These are phyloP conservation scores for Sarotherodon lohbergeri DNA, from an alignment of 2,113 vertebrate species.

Conservation along the genomic window DNA sequence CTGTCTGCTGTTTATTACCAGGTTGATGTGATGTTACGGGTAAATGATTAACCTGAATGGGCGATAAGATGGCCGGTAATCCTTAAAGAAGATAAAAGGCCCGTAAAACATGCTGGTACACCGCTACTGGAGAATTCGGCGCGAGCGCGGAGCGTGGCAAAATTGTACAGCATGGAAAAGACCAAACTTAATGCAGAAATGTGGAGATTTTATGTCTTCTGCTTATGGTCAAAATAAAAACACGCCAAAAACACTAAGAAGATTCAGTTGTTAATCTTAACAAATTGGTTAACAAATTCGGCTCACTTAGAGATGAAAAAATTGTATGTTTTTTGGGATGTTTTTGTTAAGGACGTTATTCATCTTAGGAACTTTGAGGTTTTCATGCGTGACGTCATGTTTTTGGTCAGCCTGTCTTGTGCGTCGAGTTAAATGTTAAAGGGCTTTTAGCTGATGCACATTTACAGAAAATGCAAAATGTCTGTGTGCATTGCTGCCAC, in stretches of 20 bases:
- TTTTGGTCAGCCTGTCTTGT: not conserved
- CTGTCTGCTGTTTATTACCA: not conserved
- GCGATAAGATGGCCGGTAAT: not conserved
- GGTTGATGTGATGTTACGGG: not conserved
- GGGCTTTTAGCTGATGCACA: not conserved
- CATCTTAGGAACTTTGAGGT: not conserved
- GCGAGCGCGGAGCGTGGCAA: not conserved
- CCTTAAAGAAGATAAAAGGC: not conserved
- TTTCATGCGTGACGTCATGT: not conserved
- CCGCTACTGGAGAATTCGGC: not conserved
- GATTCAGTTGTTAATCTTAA: rapidly evolving
- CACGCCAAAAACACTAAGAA: rapidly evolving
- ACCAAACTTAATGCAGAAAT: not conserved
- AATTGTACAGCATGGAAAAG: not conserved
- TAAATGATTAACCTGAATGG: constrained; percentile 34
- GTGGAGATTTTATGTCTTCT: not conserved
- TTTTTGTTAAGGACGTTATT: not conserved
- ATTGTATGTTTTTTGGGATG: not conserved
- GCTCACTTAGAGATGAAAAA: rapidly evolving
- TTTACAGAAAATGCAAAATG: not conserved
- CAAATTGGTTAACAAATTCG: not conserved
- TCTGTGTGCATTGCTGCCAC: not conserved
- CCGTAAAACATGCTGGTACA: not conserved
- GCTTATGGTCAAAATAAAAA: rapidly evolving
- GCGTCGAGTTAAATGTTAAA: not conserved